Evolutionary conservation across 2,113 vertebrate genomes (phyloP), one percentile per base, ranked within the genome.

Genomic region (Psammodynastes pulverulentus): DNA sequence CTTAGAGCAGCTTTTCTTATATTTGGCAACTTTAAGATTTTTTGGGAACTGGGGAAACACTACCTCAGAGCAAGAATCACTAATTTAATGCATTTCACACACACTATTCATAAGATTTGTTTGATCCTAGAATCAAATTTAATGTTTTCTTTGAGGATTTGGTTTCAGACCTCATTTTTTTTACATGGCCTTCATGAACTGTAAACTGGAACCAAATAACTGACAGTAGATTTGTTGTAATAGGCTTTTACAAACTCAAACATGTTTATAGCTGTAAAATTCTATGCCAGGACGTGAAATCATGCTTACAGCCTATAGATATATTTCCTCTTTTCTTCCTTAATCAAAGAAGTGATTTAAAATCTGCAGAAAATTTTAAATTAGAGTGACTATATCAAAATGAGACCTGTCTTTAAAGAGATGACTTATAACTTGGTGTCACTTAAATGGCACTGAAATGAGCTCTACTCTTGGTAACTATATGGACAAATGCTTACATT

Each of bases 211-310:
- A 88, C 56, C 23, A 88, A 56, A 46, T 26, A 24, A 88, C 5
- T 48, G 54, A 17, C 1, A 49, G 46, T 34, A 29, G 2, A 34
- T 84, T 84, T 90, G n/a, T 90, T 67, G 17, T 24, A 52, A n/a
- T 26, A 34, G 3, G 3, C 26, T 49, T 84, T 39, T 15, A 45
- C 52, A 58, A 86, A 46, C 9, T 72, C 67, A 72, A 72, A 34
- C 62, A 39, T 72, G 15, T 7, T 8, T 51, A 67, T 91, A 4
- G 23, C 53, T 29, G 39, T 39, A 85, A 9, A 90, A 0, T 0
- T 1, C 2, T 0, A 52, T 53, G 46, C 54, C 9, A n/a, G 0
- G 43, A 92, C 46, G 9, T 0, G 0, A 49, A 86, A 89, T 29
- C 3, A 46, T 8, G 0, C 5, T 46, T n/a, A 0, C 26, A 3